phyloP scores from a whole-genome alignment of 2,113 vertebrate genomes.

The Poeciliopsis prolifica region DNA sequence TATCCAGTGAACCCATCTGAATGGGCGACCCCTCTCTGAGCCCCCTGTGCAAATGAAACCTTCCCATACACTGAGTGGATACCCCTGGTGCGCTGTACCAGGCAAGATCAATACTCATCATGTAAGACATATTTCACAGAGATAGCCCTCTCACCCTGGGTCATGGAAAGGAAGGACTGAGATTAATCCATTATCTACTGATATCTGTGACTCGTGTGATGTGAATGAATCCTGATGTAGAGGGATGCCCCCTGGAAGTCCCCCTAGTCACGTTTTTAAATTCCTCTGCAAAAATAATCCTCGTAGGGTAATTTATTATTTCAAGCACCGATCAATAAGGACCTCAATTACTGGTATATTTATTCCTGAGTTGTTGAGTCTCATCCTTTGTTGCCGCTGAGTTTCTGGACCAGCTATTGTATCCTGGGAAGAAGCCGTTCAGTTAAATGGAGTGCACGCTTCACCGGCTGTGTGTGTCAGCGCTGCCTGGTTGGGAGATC shows the following conservation, averaged over 20 bases:
- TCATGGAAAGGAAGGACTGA: conserved; percentile 33
- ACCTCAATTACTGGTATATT: conserved; percentile 19
- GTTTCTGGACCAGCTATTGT: conserved; percentile 19
- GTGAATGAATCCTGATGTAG: conserved; percentile 28
- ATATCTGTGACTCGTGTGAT: conserved; percentile 35
- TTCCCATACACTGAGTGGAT: conserved; percentile 34
- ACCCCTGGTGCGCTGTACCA: conserved; percentile 30
- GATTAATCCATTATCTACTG: conserved; percentile 36
- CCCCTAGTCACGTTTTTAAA: conserved; percentile 4
- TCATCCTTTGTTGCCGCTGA: conserved; percentile 6
- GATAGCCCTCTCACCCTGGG: conserved; percentile 44
- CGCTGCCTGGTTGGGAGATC: conserved; percentile 50
- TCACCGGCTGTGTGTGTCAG: conserved; percentile 71
- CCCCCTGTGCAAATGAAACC: conserved; percentile 57
- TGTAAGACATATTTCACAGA: conserved; percentile 70
- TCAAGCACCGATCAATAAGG: conserved; percentile 29
- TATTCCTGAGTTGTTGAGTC: conserved; percentile 24
- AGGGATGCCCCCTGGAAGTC: background rate
- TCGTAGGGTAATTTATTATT: conserved; percentile 34
- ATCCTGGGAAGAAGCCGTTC: conserved; percentile 61
- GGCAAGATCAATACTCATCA: conserved; percentile 74
- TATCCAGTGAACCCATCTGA: conserved; percentile 30
- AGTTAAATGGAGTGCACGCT: conserved; percentile 73
- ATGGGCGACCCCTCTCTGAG: conserved; percentile 24
- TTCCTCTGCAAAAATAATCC: conserved; percentile 33